Percentiles rank a stretch among this genome's conserved stretches.
phyloP scores from a whole-genome alignment of 92 coral and sea anemone species.

The Palythoa grandiflora region DNA sequence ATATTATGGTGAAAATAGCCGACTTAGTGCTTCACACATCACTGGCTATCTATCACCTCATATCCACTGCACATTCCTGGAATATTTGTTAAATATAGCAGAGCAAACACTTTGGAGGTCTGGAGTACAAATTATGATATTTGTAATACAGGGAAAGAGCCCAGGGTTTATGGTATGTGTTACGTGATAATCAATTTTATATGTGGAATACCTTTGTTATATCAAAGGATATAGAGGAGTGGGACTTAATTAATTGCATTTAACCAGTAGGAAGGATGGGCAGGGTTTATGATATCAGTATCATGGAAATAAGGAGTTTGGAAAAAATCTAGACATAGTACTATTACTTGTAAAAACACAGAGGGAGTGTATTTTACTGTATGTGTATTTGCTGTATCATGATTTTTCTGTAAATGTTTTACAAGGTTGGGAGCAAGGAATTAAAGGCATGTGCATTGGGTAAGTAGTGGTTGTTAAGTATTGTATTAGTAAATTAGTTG shows the following conservation, averaged over 20 bases:
- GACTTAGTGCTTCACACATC: no score
- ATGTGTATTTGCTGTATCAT: background rate
- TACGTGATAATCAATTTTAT: no score
- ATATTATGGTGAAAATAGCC: no score
- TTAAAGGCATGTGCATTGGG: conserved; percentile 98
- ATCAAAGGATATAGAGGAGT: no score
- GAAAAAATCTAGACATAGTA: no score
- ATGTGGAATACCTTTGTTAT: no score
- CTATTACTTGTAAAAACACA: no score
- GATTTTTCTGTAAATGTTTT: background rate
- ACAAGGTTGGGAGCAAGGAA: conserved; percentile 97
- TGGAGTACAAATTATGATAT: no score
- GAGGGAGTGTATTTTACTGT: background rate
- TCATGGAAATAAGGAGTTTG: background rate
- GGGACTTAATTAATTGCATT: no score
- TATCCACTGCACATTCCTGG: no score
- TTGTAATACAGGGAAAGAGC: background rate
- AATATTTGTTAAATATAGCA: background rate
- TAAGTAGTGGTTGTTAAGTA: conserved; percentile 31
- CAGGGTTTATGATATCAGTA: background rate
- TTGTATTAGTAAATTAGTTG: background rate
- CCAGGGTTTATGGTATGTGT: background rate
- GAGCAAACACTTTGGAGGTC: background rate
- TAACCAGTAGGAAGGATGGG: background rate
- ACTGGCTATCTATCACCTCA: no score